Evolutionary conservation across 2,113 vertebrate genomes (phyloP).

Genomic region (Pteronura brasiliensis): DNA sequence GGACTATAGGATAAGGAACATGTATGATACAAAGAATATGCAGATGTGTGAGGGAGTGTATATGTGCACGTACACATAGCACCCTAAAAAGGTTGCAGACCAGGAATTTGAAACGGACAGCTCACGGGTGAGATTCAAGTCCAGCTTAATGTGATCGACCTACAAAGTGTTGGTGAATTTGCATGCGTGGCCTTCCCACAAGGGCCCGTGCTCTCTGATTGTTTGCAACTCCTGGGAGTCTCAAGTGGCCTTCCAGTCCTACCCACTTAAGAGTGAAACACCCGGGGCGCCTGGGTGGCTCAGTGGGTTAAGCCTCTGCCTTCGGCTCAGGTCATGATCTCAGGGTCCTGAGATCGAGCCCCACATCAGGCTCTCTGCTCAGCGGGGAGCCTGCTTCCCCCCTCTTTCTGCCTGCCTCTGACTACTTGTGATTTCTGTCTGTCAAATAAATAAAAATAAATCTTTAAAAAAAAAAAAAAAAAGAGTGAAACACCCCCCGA

Average conservation of each 20-base stretch:
- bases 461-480: too few relatives aligned
- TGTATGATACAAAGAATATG: neutral
- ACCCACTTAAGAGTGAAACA: neutral
- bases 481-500: neutral
- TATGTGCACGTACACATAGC: accelerated
- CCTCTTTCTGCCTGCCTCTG: too few relatives aligned
- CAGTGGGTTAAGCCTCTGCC: too few relatives aligned
- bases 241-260: neutral
- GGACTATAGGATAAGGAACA: neutral
- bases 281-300: too few relatives aligned
- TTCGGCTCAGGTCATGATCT: too few relatives aligned
- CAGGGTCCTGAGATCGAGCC: too few relatives aligned
- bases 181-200: accelerated
- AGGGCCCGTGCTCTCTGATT: accelerated
- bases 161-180: neutral
- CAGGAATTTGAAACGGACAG: accelerated
- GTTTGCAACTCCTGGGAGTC: accelerated
- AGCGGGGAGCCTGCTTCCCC: too few relatives aligned
- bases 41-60: too few relatives aligned
- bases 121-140: neutral
- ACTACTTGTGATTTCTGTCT: too few relatives aligned
- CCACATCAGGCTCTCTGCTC: too few relatives aligned
- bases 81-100: neutral
- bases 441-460: too few relatives aligned
- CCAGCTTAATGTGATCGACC: accelerated